These are phyloP conservation scores for Trissolcus japonicus DNA, from an alignment of 2,888 invertebrate species.

Conservation along the genomic window DNA sequence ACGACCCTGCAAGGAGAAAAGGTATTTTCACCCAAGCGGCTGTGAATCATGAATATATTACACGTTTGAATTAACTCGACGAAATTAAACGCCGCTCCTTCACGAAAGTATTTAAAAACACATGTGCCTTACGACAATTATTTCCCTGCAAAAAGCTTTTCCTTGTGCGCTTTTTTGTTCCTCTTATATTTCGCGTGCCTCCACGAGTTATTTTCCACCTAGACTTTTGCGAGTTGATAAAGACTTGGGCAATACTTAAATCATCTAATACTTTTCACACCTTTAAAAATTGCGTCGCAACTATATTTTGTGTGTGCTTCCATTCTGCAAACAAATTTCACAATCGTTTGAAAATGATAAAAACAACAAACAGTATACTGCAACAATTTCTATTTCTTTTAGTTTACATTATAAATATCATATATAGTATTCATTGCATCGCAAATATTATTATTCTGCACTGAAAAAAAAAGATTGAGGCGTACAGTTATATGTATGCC, in stretches of 20 bases:
- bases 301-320: slow-evolving; percentile 23
- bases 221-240: slow-evolving; percentile 59
- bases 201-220: slow-evolving; percentile 39
- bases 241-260: slow-evolving; percentile 60
- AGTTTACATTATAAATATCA: no score
- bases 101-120: slow-evolving; percentile 54
- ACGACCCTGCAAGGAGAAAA: slow-evolving; percentile 26
- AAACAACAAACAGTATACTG: no score
- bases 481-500: no score
- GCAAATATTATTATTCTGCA: no score
- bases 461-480: no score
- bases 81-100: slow-evolving; percentile 54
- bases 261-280: slow-evolving; percentile 58
- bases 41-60: slow-evolving; percentile 48
- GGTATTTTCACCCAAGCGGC: slow-evolving; percentile 35
- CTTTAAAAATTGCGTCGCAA: slow-evolving; percentile 10
- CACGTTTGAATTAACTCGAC: slow-evolving; percentile 45
- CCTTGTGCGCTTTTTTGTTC: slow-evolving; percentile 19
- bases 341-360: no score
- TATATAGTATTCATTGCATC: no score
- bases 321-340: neutral
- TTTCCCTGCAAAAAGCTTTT: slow-evolving; percentile 27
- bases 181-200: slow-evolving; percentile 47
- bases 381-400: no score
- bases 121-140: slow-evolving; percentile 54